phyloP scores from a whole-genome alignment of 2,113 vertebrate species.

The Petaurus breviceps region DNA sequence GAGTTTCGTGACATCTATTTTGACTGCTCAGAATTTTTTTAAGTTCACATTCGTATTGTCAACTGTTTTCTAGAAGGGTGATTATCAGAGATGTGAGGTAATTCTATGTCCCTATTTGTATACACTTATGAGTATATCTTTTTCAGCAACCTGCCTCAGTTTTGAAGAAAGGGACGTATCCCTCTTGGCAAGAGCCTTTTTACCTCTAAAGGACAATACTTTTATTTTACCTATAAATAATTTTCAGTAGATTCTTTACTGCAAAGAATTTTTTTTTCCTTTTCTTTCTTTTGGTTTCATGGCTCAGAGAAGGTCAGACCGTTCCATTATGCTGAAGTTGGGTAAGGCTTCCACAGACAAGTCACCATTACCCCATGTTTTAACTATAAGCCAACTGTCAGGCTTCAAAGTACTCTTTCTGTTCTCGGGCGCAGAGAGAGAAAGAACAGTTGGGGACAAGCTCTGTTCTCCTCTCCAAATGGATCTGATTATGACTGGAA shows the following conservation, averaged over 20 bases:
- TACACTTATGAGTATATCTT: background rate
- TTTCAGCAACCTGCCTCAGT: background rate
- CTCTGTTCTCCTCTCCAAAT: constrained; percentile 39
- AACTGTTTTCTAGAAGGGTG: background rate
- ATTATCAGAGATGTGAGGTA: background rate
- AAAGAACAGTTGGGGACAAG: constrained; percentile 31
- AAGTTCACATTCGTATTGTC: background rate
- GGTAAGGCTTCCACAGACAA: constrained; percentile 64
- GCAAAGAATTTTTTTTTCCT: constrained; percentile 44
- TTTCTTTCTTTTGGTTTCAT: constrained; percentile 71
- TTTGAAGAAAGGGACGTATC: constrained; percentile 33
- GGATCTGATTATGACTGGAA: constrained; percentile 37
- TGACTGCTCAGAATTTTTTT: background rate
- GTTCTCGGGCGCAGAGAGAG: constrained; percentile 40
- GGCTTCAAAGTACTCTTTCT: constrained; percentile 67
- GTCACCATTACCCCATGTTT: constrained; percentile 68
- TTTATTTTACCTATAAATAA: constrained; percentile 69
- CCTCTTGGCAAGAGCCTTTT: constrained; percentile 22
- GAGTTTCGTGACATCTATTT: background rate
- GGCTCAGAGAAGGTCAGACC: constrained; percentile 65
- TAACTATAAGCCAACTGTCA: constrained; percentile 73
- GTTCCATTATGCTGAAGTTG: constrained; percentile 69
- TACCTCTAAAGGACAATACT: constrained; percentile 29
- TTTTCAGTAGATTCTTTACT: constrained; percentile 66
- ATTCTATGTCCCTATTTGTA: background rate